Conservation (phyloP, 2,888 invertebrate species). For the Holacanthella duospinosa region DNA sequence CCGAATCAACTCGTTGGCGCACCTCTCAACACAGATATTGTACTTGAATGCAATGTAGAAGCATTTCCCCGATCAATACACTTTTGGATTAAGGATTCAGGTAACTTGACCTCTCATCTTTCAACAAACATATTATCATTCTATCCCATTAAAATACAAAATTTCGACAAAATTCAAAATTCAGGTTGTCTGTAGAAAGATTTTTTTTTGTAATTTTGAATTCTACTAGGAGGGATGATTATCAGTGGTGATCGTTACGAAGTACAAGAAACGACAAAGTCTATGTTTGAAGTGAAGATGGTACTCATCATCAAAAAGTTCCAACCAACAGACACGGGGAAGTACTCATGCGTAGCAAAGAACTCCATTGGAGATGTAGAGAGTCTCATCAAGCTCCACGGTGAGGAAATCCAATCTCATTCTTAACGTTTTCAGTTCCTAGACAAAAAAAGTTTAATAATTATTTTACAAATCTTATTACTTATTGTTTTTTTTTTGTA, state of each 20-base stretch:
- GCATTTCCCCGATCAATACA: constrained; percentile 68
- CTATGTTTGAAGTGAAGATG: constrained; percentile 73
- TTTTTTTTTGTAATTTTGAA: neutral
- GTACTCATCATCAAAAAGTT: constrained; percentile 63
- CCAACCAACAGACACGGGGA: constrained; percentile 60
- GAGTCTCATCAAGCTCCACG: constrained; percentile 73
- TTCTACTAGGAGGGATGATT: constrained; percentile 52
- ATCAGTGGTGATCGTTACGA: constrained; percentile 69
- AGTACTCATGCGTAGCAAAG: constrained; percentile 75
- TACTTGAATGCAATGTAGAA: constrained; percentile 78
- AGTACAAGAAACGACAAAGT: constrained; percentile 58
- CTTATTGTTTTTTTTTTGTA: neutral
- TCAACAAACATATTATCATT: neutral
- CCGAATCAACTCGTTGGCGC: constrained; percentile 86
- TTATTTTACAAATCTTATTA: neutral
- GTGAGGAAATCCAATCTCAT: constrained; percentile 51
- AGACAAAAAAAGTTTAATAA: neutral
- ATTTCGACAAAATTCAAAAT: too few relatives aligned
- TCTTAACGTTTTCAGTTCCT: too few relatives aligned
- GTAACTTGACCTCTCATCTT: constrained; percentile 45
- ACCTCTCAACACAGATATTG: constrained; percentile 73
- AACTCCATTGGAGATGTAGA: constrained; percentile 80
- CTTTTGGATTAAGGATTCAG: constrained; percentile 77
- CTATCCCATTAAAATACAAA: neutral
- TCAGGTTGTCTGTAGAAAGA: too few relatives aligned